Conservation (phyloP, 2,888 invertebrate genomes). For the Baronia brevicornis region DNA sequence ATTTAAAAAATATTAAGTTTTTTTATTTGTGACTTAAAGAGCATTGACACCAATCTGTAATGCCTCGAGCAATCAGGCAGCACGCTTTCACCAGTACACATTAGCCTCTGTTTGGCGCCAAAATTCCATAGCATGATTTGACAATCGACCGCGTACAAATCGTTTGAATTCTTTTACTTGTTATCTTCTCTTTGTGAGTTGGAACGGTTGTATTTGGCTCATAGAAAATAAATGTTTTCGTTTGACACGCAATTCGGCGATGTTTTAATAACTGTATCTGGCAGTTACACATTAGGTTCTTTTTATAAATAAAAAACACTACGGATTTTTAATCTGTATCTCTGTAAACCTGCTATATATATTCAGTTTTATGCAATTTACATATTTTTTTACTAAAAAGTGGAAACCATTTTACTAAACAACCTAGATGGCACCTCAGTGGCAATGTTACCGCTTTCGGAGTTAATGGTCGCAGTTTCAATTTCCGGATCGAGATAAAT, state of each 20-base stretch:
- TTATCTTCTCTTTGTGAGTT: conserved; percentile 17
- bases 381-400: too few relatives aligned
- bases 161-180: conserved; percentile 15
- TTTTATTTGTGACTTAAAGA: conserved; percentile 27
- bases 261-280: conserved; percentile 10
- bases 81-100: conserved; percentile 48
- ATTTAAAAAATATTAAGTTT: conserved; percentile 15
- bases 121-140: conserved; percentile 53
- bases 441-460: too few relatives aligned
- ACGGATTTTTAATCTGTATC: too few relatives aligned
- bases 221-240: conserved; percentile 10
- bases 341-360: too few relatives aligned
- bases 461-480: too few relatives aligned
- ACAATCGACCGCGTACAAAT: conserved; percentile 21
- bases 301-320: conserved; percentile 6
- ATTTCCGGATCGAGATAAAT: too few relatives aligned
- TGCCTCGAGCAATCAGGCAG: conserved; percentile 39
- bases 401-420: too few relatives aligned
- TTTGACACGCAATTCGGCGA: conserved; percentile 7
- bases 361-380: too few relatives aligned
- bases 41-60: conserved; percentile 41
- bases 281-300: conserved; percentile 1
- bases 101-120: conserved; percentile 51
- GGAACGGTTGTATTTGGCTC: conserved; percentile 3
- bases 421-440: too few relatives aligned